Evolutionary conservation across 53 echinoderm and acorn worm species (phyloP).

Genomic region (Temnopleurus reevesii): DNA sequence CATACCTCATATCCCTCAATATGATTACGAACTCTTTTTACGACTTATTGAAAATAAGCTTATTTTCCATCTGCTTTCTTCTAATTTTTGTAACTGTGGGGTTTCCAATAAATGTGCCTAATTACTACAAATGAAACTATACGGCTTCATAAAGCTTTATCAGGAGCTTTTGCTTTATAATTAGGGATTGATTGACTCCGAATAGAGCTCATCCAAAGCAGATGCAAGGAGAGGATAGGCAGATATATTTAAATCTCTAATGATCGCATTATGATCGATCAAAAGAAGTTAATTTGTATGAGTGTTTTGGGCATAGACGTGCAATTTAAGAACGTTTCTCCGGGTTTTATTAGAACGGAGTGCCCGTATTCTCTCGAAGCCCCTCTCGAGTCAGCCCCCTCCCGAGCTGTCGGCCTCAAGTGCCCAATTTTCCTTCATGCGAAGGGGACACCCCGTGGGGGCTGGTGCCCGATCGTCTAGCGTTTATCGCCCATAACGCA

Average conservation of each 20-base stretch:
- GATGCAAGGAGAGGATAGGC: background rate
- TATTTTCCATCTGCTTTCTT: too few relatives aligned
- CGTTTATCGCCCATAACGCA: background rate
- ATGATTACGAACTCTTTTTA: too few relatives aligned
- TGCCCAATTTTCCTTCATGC: background rate
- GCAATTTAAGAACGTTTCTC: background rate
- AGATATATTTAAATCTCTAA: background rate
- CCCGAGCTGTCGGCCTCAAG: slow-evolving; percentile 12
- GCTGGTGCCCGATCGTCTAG: background rate
- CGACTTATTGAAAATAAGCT: too few relatives aligned
- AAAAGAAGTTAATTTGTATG: slow-evolving; percentile 23
- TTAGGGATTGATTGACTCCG: background rate
- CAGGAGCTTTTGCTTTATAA: slow-evolving; percentile 16
- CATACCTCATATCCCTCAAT: too few relatives aligned
- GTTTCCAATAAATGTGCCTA: too few relatives aligned
- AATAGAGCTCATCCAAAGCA: background rate
- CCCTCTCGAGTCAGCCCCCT: slow-evolving; percentile 3
- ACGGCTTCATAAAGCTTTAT: background rate
- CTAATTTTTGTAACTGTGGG: too few relatives aligned
- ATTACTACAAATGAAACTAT: too few relatives aligned
- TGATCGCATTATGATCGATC: background rate
- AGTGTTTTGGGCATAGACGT: background rate
- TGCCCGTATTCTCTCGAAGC: background rate
- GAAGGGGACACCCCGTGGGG: background rate
- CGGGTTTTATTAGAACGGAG: background rate